Base-by-base conservation (phyloP, 2,888 invertebrate genomes). In the Ptilodon capucinus region DNA sequence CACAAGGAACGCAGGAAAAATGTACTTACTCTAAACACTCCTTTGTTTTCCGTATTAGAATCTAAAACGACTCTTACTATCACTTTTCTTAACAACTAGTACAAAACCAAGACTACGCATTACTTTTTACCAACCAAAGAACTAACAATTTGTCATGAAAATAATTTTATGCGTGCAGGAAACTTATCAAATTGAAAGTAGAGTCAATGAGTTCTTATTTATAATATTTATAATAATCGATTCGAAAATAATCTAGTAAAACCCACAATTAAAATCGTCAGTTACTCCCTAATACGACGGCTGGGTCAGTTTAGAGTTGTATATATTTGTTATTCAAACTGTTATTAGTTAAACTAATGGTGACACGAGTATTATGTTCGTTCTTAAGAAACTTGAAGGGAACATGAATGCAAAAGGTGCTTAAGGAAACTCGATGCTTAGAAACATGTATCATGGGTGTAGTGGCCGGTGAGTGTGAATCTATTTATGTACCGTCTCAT, bases 361-460 rank as follows among this genome's bases (percentile, higher is more conserved):
- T 51, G 69, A 71, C 73, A 62, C 52, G 68, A 70, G 64, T 74
- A 65, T 70, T 70, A 72, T 65, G 62, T 52, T 51, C 45, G 60
- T 65, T 68, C 53, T 63, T 60, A 64, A 62, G 52, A 67, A 57
- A 65, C 48, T 63, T 68, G 64, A 66, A 71, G 56, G 51, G 55
- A 57, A 71, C 60, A 61, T 71, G 71, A 72, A 71, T 62, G 70
- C 63, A 71, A 68, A 65, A 68, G 63, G 66, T 71, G 62, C 69
- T 71, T 66, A 74, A 70, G 74, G 69, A 72, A 78, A 76, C 66
- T 67, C 68, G 72, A 69, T 75, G 59, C 65, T 48, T 48, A 48
- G 64, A 64, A 75, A 65, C 64, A 74, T 80, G 79, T 72, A 75
- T 78, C 78, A 76, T 74, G 67, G 66, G 64, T 66, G 60, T 63